These are phyloP conservation scores for Misgurnus mizolepis DNA, from an alignment of 2,113 vertebrate genomes.

Conservation along the genomic window DNA sequence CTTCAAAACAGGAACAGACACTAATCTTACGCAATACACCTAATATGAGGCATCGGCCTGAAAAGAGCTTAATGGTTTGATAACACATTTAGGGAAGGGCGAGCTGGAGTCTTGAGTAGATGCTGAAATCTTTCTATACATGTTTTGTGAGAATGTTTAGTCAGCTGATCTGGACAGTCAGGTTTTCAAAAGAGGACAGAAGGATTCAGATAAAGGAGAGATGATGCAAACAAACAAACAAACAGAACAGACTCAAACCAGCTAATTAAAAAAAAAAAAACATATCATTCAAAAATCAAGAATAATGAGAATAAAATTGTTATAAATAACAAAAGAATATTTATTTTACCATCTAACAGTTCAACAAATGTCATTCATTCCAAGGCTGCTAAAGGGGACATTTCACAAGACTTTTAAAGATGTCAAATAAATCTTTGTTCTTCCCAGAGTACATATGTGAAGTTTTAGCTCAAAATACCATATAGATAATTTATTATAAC, in stretches of 20 bases:
- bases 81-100: slow-evolving; percentile 16
- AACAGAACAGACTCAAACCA: too few species aligned
- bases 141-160: not conserved
- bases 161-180: not conserved
- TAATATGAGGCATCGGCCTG: slow-evolving; percentile 31
- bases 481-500: too few species aligned
- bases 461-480: too few species aligned
- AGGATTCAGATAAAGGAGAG: not conserved
- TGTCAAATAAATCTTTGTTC: too few species aligned
- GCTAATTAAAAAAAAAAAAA: too few species aligned
- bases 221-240: not conserved
- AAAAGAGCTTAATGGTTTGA: slow-evolving; percentile 38
- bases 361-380: too few species aligned
- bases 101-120: slow-evolving; percentile 29
- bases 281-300: not conserved
- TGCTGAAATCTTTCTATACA: slow-evolving; percentile 30
- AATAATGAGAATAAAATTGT: too few species aligned
- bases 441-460: too few species aligned
- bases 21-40: slow-evolving; percentile 50
- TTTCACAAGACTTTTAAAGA: too few species aligned
- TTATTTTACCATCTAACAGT: too few species aligned
- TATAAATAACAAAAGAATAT: too few species aligned
- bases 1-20: slow-evolving; percentile 9
- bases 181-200: not conserved
- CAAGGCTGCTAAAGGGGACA: too few species aligned